Conservation (phyloP, 2,113 vertebrate genomes). For the Maccullochella peelii region DNA sequence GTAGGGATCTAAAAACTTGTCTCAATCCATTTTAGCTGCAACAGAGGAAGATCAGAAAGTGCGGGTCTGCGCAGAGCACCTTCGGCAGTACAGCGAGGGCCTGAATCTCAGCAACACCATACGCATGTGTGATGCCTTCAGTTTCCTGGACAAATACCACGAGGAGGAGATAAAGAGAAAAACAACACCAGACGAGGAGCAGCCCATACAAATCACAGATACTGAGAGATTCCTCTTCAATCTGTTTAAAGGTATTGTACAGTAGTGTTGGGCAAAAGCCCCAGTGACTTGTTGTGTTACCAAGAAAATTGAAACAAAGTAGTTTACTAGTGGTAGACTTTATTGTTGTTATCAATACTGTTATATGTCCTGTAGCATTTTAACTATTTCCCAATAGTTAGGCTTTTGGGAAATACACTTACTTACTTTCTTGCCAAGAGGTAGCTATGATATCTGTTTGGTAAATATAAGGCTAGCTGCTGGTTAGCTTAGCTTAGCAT, state of each 20-base stretch:
- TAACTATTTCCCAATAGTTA: background rate
- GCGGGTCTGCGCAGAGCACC: slow-evolving; percentile 91
- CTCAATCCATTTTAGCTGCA: slow-evolving; percentile 83
- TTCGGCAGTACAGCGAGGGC: slow-evolving; percentile 94
- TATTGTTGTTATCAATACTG: background rate
- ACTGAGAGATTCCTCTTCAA: slow-evolving; percentile 90
- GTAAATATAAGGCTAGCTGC: background rate
- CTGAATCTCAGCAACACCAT: slow-evolving; percentile 93
- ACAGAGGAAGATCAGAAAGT: slow-evolving; percentile 88
- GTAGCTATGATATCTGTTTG: background rate
- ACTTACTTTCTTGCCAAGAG: background rate
- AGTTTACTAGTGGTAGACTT: background rate
- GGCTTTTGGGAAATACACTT: background rate
- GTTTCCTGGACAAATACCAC: slow-evolving; percentile 88
- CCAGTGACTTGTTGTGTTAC: background rate
- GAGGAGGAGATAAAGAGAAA: slow-evolving; percentile 89
- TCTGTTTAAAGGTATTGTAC: slow-evolving; percentile 88
- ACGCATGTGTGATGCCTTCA: slow-evolving; percentile 91
- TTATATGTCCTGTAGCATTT: background rate
- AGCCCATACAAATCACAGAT: slow-evolving; percentile 81
- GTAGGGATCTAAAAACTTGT: background rate
- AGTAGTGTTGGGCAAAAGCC: background rate
- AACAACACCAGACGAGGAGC: slow-evolving; percentile 76
- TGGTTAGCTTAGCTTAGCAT: slow-evolving; percentile 2
- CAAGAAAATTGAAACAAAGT: background rate